These are phyloP conservation scores for Lasioglossum morio DNA, from an alignment of 2,888 invertebrate genomes.

Conservation along the genomic window DNA sequence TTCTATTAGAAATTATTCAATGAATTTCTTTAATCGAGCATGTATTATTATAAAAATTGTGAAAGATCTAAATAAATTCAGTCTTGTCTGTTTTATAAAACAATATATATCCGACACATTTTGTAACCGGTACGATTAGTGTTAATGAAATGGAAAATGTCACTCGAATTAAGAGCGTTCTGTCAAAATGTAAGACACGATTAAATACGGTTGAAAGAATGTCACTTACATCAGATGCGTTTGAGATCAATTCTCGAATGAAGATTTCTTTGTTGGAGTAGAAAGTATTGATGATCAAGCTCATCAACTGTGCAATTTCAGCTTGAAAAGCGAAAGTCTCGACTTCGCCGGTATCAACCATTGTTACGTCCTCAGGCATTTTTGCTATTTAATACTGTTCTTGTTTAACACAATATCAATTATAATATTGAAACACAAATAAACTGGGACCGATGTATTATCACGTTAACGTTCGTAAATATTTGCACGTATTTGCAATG, in stretches of 20 bases:
- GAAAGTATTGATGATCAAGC: constrained; percentile 99
- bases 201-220: not conserved
- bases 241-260: constrained; percentile 99
- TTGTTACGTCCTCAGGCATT: constrained; percentile 85
- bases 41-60: too few species aligned
- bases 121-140: too few species aligned
- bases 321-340: constrained; percentile 99
- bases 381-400: constrained; percentile 36
- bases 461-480: not conserved
- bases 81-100: too few species aligned
- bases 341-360: constrained; percentile 91
- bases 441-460: not conserved
- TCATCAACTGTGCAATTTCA: constrained; percentile 99
- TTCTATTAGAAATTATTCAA: too few species aligned
- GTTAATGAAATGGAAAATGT: not conserved
- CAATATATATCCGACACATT: too few species aligned
- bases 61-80: too few species aligned
- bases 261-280: constrained; percentile 99
- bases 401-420: not conserved
- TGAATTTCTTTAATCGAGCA: too few species aligned
- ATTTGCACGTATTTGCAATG: not conserved
- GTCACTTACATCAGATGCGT: constrained; percentile 93
- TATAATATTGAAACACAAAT: constrained; percentile 14
- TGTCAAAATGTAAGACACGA: not conserved
- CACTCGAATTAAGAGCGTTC: not conserved